These are phyloP conservation scores for Leuctra nigra DNA, from an alignment of 2,888 invertebrate genomes.

Conservation along the genomic window DNA sequence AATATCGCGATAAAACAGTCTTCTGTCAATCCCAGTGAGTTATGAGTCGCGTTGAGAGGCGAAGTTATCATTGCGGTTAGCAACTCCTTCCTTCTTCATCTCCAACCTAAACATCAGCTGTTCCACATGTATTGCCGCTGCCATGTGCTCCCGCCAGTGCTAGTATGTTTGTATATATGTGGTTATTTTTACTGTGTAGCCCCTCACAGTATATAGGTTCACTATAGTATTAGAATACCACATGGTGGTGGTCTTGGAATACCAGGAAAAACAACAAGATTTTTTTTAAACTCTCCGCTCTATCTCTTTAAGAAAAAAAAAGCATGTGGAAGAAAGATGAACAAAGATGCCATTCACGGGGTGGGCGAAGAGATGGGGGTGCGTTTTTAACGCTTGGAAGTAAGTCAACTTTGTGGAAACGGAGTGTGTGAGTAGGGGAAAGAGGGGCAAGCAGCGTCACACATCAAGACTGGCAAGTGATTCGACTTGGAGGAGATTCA, in stretches of 20 bases:
- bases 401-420: not conserved
- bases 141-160: too few species aligned
- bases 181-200: slow-evolving; percentile 27
- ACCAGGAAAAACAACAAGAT: slow-evolving; percentile 22
- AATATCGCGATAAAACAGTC: slow-evolving; percentile 11
- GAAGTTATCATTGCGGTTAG: slow-evolving; percentile 15
- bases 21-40: slow-evolving; percentile 8
- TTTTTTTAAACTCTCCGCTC: slow-evolving; percentile 2
- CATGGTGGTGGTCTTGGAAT: slow-evolving; percentile 23
- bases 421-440: not conserved
- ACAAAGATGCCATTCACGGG: slow-evolving; percentile 14
- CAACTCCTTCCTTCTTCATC: slow-evolving; percentile 1
- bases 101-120: slow-evolving; percentile 12
- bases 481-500: not conserved
- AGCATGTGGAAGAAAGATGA: not conserved
- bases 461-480: not conserved
- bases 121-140: slow-evolving; percentile 22
- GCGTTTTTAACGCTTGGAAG: not conserved
- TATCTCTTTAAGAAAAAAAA: not conserved
- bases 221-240: slow-evolving; percentile 12
- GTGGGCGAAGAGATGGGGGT: not conserved
- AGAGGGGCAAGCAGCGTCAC: not conserved
- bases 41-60: not conserved
- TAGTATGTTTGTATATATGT: slow-evolving; percentile 28
- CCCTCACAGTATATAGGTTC: slow-evolving; percentile 3